Conservation (phyloP, 2,797 vertebrate genomes). For the Merluccius polli region DNA sequence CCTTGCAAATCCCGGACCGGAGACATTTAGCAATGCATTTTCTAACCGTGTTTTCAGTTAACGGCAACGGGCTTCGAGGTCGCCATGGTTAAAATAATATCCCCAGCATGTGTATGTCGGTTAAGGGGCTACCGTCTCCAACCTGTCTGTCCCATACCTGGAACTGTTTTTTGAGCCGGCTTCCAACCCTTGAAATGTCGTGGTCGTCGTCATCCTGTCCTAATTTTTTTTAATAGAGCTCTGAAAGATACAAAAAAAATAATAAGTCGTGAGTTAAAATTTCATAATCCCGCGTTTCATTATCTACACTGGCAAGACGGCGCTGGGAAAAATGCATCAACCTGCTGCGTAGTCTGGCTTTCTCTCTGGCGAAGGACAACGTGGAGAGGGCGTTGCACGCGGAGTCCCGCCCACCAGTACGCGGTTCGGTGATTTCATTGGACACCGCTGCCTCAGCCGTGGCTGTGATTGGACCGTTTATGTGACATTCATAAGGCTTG, state of each 20-base stretch:
- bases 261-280: constrained; percentile 26
- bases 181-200: constrained; percentile 75
- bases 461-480: constrained; percentile 21
- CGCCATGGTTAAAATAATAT: no score
- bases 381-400: background rate
- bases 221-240: constrained; percentile 25
- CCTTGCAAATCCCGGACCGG: background rate
- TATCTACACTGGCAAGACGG: constrained; percentile 46
- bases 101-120: background rate
- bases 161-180: constrained; percentile 75
- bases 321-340: constrained; percentile 41
- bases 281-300: constrained; percentile 43
- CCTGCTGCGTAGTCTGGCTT: constrained; percentile 45
- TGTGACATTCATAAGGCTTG: background rate
- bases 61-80: no score
- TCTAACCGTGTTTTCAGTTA: no score
- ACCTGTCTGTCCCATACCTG: constrained; percentile 62
- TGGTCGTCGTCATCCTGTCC: constrained; percentile 77
- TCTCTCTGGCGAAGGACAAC: background rate
- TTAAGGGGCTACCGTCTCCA: background rate
- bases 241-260: constrained; percentile 17
- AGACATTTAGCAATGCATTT: background rate
- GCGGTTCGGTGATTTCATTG: constrained; percentile 21
- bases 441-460: constrained; percentile 2
- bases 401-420: constrained; percentile 13